A percentile compares a stretch with the other conserved stretches of the same genome.
Evolutionary conservation across 2,888 invertebrate species (phyloP).

Genomic region (Luperina nickerlii): DNA sequence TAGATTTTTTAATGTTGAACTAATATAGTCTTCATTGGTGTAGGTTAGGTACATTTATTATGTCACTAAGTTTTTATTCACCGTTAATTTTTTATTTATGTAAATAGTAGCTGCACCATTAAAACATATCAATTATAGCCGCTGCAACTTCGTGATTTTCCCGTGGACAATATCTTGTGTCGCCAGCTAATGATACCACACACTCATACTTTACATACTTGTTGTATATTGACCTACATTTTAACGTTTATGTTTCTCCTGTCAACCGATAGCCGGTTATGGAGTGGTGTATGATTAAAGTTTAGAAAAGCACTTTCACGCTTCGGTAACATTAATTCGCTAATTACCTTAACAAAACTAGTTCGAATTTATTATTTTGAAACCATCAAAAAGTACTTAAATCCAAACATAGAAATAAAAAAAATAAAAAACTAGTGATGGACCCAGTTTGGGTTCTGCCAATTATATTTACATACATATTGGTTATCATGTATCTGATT

Average conservation of each 20-base stretch:
- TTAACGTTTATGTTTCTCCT: conserved; percentile 44
- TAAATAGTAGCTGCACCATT: conserved; percentile 17
- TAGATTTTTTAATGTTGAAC: not conserved
- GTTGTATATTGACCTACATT: conserved; percentile 63
- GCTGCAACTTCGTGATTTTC: conserved; percentile 26
- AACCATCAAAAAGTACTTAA: not conserved
- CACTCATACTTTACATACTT: conserved; percentile 49
- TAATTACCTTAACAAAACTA: conserved; percentile 14
- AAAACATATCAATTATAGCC: conserved; percentile 28
- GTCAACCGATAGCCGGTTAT: conserved; percentile 47
- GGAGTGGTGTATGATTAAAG: conserved; percentile 39
- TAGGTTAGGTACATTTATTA: not conserved
- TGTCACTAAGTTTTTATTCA: not conserved
- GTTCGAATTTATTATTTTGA: not conserved
- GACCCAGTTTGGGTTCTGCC: not conserved
- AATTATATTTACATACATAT: not conserved
- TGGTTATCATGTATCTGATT: not conserved
- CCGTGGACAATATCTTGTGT: conserved; percentile 28
- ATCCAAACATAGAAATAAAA: not conserved
- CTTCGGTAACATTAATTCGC: conserved; percentile 23
- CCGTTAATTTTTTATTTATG: conserved; percentile 14
- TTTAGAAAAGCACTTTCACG: conserved; percentile 41
- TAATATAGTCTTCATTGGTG: not conserved
- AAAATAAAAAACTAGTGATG: not conserved
- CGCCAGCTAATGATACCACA: conserved; percentile 38